Evolutionary conservation across 1,140 invertebrate species (phyloP).

Genomic region (Apis florea): DNA sequence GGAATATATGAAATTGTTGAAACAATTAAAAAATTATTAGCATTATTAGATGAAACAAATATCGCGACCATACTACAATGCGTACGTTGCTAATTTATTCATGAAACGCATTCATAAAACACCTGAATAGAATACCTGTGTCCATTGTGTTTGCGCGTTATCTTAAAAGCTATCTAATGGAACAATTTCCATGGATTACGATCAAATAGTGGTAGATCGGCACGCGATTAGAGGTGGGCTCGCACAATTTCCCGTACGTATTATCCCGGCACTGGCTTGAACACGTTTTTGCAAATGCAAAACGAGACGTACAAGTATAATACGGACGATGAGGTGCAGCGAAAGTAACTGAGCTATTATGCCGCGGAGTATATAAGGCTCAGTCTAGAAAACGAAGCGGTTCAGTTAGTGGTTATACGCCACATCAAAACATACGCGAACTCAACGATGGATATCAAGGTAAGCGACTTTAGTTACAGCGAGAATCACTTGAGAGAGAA

Average conservation of each 20-base stretch:
- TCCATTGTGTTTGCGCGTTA: background rate
- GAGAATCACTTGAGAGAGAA: background rate
- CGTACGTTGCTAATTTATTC: background rate
- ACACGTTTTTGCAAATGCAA: slow-evolving; percentile 56
- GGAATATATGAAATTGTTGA: no score
- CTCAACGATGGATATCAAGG: slow-evolving; percentile 77
- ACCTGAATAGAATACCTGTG: background rate
- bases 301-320: slow-evolving; percentile 58
- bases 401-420: slow-evolving; percentile 79
- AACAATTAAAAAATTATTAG: no score
- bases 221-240: slow-evolving; percentile 27
- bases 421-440: slow-evolving; percentile 75
- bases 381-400: slow-evolving; percentile 75
- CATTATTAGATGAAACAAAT: background rate
- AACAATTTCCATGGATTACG: slow-evolving; percentile 19
- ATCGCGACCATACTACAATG: no score
- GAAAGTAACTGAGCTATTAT: slow-evolving; percentile 78
- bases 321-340: slow-evolving; percentile 74
- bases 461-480: slow-evolving; percentile 54
- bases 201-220: background rate
- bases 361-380: slow-evolving; percentile 77
- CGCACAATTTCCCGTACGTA: slow-evolving; percentile 38
- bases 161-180: slow-evolving; percentile 13
- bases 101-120: background rate
- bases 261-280: slow-evolving; percentile 46